These are phyloP conservation scores for Tamias sibiricus DNA, from an alignment of 2,113 vertebrate species.

Conservation along the genomic window DNA sequence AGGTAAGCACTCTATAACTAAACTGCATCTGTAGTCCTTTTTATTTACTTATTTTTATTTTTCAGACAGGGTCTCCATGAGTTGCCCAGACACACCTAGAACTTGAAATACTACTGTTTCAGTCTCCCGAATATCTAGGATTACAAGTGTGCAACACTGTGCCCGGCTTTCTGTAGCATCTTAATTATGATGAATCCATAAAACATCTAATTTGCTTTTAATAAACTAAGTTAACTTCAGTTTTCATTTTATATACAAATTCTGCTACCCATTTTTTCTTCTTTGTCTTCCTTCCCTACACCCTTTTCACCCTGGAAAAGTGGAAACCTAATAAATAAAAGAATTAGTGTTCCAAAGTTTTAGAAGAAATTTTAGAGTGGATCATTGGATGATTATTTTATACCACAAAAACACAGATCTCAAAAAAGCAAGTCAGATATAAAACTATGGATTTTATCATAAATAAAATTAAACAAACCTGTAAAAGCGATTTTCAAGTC, in stretches of 20 bases:
- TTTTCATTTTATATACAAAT: constrained; percentile 13
- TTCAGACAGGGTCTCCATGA: neutral
- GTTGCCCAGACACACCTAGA: neutral
- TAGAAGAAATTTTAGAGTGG: constrained; percentile 12
- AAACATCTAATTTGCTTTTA: constrained; percentile 39
- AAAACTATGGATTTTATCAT: constrained; percentile 21
- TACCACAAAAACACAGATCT: constrained; percentile 4
- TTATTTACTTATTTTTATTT: neutral
- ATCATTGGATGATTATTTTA: constrained; percentile 31
- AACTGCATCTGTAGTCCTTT: neutral
- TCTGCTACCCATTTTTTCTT: neutral
- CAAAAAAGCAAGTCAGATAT: neutral
- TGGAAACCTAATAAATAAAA: constrained; percentile 28
- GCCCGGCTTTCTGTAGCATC: neutral
- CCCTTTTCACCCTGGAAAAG: neutral
- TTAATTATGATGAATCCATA: constrained; percentile 42
- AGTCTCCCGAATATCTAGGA: neutral
- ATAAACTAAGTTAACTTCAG: constrained; percentile 24
- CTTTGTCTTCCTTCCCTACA: neutral
- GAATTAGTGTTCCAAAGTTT: neutral
- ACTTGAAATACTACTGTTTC: neutral
- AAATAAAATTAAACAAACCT: constrained; percentile 86
- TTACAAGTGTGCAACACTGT: neutral
- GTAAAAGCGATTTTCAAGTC: constrained; percentile 97
- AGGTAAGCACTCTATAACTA: neutral